phyloP scores from a whole-genome alignment of 2,888 invertebrate genomes.

The Lathronympha strigana region DNA sequence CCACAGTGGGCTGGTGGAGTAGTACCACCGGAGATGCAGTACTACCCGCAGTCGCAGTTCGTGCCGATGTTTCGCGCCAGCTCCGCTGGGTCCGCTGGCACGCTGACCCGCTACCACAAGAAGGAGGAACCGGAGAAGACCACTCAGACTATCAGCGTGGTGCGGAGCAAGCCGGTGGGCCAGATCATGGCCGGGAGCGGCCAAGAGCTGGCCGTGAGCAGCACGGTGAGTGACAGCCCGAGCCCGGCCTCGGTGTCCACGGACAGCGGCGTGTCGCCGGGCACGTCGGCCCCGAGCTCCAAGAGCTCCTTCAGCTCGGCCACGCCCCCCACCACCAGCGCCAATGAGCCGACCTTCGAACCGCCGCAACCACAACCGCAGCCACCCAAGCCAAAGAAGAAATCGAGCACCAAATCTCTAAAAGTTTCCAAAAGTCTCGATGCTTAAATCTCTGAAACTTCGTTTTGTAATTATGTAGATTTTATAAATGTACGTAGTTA shows the following conservation, averaged over 20 bases:
- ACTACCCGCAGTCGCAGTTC: constrained; percentile 76
- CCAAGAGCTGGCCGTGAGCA: constrained; percentile 78
- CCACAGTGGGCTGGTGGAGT: constrained; percentile 74
- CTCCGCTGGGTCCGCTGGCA: constrained; percentile 79
- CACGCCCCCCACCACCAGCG: constrained; percentile 24
- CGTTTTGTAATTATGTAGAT: constrained; percentile 81
- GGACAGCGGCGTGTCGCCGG: constrained; percentile 77
- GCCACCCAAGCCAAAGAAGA: constrained; percentile 70
- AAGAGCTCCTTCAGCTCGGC: constrained; percentile 72
- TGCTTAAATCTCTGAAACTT: constrained; percentile 62
- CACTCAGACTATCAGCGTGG: constrained; percentile 81
- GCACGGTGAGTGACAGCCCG: constrained; percentile 72
- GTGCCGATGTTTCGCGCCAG: constrained; percentile 77
- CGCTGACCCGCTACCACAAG: constrained; percentile 75
- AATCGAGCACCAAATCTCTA: constrained; percentile 65
- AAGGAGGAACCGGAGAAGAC: constrained; percentile 70
- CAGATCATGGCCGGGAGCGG: constrained; percentile 78
- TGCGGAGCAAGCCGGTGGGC: constrained; percentile 80
- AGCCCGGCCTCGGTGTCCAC: constrained; percentile 77
- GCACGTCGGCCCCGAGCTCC: constrained; percentile 72
- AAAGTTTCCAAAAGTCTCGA: constrained; percentile 81
- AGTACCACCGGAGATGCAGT: constrained; percentile 72
- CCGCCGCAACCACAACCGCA: too few species aligned
- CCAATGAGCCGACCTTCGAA: constrained; percentile 58
- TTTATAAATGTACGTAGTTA: constrained; percentile 82